Evolutionary conservation across 2,888 invertebrate genomes (phyloP).

Genomic region (Actias luna): DNA sequence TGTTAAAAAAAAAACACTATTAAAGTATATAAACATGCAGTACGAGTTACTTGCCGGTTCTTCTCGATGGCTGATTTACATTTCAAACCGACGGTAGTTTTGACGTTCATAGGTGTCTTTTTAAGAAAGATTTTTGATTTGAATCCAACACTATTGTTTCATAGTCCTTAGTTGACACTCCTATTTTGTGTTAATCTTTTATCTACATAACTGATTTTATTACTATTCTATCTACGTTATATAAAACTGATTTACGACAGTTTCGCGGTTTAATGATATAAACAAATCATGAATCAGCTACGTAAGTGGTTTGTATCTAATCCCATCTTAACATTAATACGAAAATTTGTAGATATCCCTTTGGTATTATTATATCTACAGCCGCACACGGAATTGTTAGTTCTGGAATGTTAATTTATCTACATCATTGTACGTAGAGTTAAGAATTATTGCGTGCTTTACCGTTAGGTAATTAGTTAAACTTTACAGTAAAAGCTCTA

Average conservation of each 20-base stretch:
- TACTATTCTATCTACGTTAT: not conserved
- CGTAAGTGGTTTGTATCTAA: not conserved
- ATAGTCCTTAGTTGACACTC: too few relatives aligned
- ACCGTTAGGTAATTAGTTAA: not conserved
- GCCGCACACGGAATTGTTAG: not conserved
- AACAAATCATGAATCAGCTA: not conserved
- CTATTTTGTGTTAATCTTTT: too few relatives aligned
- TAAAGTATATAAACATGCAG: too few relatives aligned
- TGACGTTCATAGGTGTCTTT: too few relatives aligned
- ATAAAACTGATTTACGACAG: not conserved
- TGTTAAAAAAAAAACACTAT: too few relatives aligned
- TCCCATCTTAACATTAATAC: conserved; percentile 10
- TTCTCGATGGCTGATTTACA: too few relatives aligned
- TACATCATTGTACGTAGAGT: not conserved
- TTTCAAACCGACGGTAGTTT: too few relatives aligned
- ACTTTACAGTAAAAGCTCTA: not conserved
- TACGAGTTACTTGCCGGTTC: too few relatives aligned
- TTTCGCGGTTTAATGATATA: not conserved
- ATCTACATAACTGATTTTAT: too few relatives aligned
- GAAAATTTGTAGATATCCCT: conserved; percentile 1
- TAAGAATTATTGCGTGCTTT: not conserved
- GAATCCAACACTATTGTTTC: too few relatives aligned
- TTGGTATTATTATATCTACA: conserved; percentile 4
- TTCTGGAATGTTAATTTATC: not conserved
- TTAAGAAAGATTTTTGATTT: too few relatives aligned